These are phyloP conservation scores for Prionace glauca DNA, from an alignment of 2,797 vertebrate genomes.

Conservation along the genomic window DNA sequence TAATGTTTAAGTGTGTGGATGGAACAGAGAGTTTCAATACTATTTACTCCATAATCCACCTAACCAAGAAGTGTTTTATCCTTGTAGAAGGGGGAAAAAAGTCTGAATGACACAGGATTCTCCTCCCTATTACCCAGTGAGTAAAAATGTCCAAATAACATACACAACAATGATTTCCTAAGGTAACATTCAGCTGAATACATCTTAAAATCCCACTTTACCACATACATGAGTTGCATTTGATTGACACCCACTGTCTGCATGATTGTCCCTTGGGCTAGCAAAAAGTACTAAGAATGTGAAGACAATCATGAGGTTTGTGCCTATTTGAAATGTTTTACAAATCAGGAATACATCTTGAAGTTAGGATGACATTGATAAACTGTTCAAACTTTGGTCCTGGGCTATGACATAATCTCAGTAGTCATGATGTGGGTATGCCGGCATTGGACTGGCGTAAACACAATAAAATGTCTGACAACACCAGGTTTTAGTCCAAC, in stretches of 20 bases:
- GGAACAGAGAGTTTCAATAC: background rate
- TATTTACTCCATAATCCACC: background rate
- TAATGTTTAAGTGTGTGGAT: background rate
- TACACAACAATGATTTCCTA: background rate
- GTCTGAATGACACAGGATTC: background rate
- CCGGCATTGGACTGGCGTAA: too few species aligned
- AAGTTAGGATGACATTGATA: slow-evolving; percentile 31
- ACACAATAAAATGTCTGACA: too few species aligned
- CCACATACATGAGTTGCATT: background rate
- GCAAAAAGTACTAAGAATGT: background rate
- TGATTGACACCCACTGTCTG: background rate
- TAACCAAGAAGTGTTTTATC: background rate
- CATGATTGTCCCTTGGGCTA: background rate
- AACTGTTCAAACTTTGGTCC: background rate
- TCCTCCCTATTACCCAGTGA: background rate
- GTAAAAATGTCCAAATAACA: background rate
- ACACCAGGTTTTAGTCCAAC: too few species aligned
- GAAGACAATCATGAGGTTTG: background rate
- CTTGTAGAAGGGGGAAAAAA: background rate
- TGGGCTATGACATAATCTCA: slow-evolving; percentile 30
- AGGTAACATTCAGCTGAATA: background rate
- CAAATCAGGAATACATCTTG: background rate
- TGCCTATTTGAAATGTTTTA: background rate
- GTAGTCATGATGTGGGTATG: too few species aligned
- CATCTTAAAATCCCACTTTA: background rate